These are phyloP conservation scores for Rhizomys pruinosus DNA, from an alignment of 2,113 vertebrate genomes.

Conservation along the genomic window DNA sequence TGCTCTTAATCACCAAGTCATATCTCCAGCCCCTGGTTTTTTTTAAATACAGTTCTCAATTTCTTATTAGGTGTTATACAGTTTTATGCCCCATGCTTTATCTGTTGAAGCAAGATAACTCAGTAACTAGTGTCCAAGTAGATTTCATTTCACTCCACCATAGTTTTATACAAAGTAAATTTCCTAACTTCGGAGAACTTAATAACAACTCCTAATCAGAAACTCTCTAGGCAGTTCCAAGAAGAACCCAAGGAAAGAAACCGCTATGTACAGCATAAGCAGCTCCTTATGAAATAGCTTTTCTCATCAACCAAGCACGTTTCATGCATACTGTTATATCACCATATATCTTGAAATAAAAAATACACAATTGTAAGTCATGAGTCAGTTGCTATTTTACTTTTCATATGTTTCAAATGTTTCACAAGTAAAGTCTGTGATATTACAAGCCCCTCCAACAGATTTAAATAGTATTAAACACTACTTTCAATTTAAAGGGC, in stretches of 20 bases:
- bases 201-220: conserved; percentile 71
- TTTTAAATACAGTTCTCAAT: conserved; percentile 8
- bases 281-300: conserved; percentile 57
- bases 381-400: conserved; percentile 78
- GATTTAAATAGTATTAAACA: conserved; percentile 85
- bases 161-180: conserved; percentile 70
- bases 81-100: conserved; percentile 67
- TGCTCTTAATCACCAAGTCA: not conserved
- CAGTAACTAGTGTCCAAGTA: conserved; percentile 62
- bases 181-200: conserved; percentile 61
- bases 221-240: conserved; percentile 64
- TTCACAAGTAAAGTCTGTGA: conserved; percentile 79
- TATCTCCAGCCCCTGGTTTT: not conserved
- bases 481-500: conserved; percentile 85
- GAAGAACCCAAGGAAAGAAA: conserved; percentile 63
- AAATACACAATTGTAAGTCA: conserved; percentile 56
- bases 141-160: conserved; percentile 72
- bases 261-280: conserved; percentile 16
- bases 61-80: conserved; percentile 38
- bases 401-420: conserved; percentile 82
- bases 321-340: conserved; percentile 59
- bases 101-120: conserved; percentile 74
- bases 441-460: conserved; percentile 80
- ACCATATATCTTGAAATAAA: conserved; percentile 71
- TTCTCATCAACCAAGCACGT: conserved; percentile 36